Conservation (phyloP, 2,797 vertebrate genomes). For the Chloroceryle inda region DNA sequence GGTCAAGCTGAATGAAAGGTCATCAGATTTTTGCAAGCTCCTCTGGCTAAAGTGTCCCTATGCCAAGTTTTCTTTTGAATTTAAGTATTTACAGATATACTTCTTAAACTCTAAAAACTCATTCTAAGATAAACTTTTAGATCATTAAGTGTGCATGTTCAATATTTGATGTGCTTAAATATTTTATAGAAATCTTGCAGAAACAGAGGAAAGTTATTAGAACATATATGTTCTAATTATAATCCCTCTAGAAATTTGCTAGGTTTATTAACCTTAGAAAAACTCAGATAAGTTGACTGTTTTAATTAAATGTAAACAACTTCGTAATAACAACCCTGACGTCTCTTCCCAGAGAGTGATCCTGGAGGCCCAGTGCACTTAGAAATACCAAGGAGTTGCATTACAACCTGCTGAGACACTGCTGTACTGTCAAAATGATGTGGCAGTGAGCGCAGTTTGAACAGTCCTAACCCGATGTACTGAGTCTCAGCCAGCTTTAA, state of each 20-base stretch:
- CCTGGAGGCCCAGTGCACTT: conserved; percentile 70
- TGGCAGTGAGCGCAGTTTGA: conserved; percentile 28
- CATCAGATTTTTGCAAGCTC: background rate
- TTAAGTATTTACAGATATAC: conserved; percentile 9
- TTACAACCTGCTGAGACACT: conserved; percentile 71
- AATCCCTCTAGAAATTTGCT: conserved; percentile 50
- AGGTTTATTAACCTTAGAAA: conserved; percentile 35
- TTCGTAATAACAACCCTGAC: conserved; percentile 51
- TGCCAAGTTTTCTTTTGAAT: background rate
- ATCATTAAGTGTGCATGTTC: conserved; percentile 22
- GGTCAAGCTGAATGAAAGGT: background rate
- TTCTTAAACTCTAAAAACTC: conserved; percentile 10
- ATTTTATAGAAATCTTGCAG: conserved; percentile 45
- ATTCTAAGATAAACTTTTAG: conserved; percentile 35
- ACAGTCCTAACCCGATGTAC: conserved; percentile 52
- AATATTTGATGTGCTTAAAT: conserved; percentile 63
- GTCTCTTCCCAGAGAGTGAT: conserved; percentile 62
- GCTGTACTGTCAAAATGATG: conserved; percentile 74
- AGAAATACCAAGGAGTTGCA: conserved; percentile 70
- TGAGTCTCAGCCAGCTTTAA: conserved; percentile 70
- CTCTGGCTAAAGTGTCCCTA: background rate
- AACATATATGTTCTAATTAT: conserved; percentile 21
- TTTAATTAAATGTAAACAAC: conserved; percentile 72
- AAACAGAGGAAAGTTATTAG: conserved; percentile 33
- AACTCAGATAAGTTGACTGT: conserved; percentile 20